Conservation (phyloP, 2,888 invertebrate genomes). For the Drosophila melanosoma region DNA sequence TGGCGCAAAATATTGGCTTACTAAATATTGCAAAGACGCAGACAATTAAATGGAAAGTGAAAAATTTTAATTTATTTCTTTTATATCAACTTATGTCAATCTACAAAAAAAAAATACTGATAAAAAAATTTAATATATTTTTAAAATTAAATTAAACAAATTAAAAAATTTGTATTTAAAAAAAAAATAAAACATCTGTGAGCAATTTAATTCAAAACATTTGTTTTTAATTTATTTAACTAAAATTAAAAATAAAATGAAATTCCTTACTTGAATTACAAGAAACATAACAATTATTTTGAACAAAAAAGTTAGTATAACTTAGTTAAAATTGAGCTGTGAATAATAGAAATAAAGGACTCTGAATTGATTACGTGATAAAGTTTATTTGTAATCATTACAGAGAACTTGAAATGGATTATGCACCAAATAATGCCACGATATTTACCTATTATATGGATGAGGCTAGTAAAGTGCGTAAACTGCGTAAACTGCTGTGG, state of each 20-base stretch:
- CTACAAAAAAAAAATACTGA: neutral
- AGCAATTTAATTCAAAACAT: no score
- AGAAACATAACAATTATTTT: neutral
- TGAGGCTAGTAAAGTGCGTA: slow-evolving; percentile 58
- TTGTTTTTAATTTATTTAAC: no score
- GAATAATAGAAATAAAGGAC: neutral
- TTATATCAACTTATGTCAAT: neutral
- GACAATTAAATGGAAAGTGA: neutral
- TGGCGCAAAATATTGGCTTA: slow-evolving; percentile 74
- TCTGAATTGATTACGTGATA: neutral
- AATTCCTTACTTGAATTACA: neutral
- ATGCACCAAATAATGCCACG: neutral
- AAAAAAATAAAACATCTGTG: no score
- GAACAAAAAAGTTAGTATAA: neutral
- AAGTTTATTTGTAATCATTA: neutral
- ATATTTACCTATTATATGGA: slow-evolving; percentile 65
- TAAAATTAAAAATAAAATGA: neutral
- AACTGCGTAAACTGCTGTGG: slow-evolving; percentile 49
- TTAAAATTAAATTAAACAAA: neutral
- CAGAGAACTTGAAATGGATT: neutral
- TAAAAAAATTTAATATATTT: neutral
- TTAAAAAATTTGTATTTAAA: neutral
- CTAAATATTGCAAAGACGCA: slow-evolving; percentile 44
- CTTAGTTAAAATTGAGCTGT: neutral
- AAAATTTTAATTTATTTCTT: neutral